These are phyloP conservation scores for Dendrocincla tyrannina DNA, from an alignment of 2,797 vertebrate genomes.

Conservation along the genomic window DNA sequence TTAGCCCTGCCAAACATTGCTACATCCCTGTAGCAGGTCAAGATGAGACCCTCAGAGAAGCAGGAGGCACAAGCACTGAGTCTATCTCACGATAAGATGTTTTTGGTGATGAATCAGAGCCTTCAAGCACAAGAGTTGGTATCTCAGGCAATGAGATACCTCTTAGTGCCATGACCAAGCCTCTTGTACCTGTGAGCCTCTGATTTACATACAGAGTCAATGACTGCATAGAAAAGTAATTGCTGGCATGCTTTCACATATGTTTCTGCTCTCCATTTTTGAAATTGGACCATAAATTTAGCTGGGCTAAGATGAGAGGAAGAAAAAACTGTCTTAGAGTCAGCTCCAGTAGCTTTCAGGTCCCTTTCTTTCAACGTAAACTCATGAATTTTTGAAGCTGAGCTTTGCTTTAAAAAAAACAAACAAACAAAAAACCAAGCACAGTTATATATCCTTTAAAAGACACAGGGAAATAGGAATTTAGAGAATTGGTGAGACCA, in stretches of 20 bases:
- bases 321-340: neutral
- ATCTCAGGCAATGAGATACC: neutral
- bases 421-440: neutral
- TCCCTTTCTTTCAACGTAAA: neutral
- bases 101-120: neutral
- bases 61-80: fast-evolving
- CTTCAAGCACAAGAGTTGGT: neutral
- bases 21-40: fast-evolving
- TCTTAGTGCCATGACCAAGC: neutral
- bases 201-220: conserved; percentile 27
- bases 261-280: conserved; percentile 43
- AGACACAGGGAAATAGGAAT: neutral
- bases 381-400: neutral
- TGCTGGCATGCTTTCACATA: conserved; percentile 33
- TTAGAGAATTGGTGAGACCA: neutral
- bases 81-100: neutral
- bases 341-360: neutral
- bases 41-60: fast-evolving
- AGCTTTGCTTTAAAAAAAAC: neutral
- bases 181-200: neutral
- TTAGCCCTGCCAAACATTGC: fast-evolving
- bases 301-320: neutral
- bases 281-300: conserved; percentile 58
- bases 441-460: neutral
- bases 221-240: conserved; percentile 27